Base-by-base conservation (phyloP, 2,888 invertebrate species). In the Lepidochitona cinerea region DNA sequence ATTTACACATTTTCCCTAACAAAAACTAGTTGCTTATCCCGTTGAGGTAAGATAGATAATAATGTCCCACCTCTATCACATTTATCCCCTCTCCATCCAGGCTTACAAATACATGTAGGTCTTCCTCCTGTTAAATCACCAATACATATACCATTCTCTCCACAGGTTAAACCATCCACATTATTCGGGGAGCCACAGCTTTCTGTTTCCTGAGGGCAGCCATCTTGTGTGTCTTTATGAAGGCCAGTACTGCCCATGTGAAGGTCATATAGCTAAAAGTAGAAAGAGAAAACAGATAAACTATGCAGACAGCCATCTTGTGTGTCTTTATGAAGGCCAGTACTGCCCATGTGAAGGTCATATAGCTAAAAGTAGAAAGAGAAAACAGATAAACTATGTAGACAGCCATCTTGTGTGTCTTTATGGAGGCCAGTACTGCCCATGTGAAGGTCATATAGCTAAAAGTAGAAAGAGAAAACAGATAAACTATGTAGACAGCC, bases 401-500 rank as follows among this genome's bases (percentile, higher is more conserved):
- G 95, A 90, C 99, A 99, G 3, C 98, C 97, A 0, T 88, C 88
- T 53, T 83, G 76, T 26, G 88, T 87, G 54, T 85, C 83, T 32
- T 79, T 75, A 66, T 87, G 95, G 36, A 96, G 92, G 0, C 97
- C 98, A 0, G 98, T 97, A 89, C 96, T 96, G 0, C 97, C 97
- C 64, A 85, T 84, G 76, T 86, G 79, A 82, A 99, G 92, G 89
- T 99, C 99, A 90, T 99, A 99, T 71, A 99, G 92, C 93, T 95
- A 92, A 32, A 86, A 83, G 76, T 79, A 72, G 83, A 59, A 86
- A 83, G 76, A 79, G 73, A 83, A 59, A 26, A 49, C n/a, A n/a
- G n/a, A n/a, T n/a, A n/a, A n/a, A n/a, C n/a, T n/a, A n/a, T 96
- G 96, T 0, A 96, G 95, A 90, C 99, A 99, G 3, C 98, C 97